Evolutionary conservation across 2,888 invertebrate species (phyloP).

Genomic region (Hirudinaria manillensis): DNA sequence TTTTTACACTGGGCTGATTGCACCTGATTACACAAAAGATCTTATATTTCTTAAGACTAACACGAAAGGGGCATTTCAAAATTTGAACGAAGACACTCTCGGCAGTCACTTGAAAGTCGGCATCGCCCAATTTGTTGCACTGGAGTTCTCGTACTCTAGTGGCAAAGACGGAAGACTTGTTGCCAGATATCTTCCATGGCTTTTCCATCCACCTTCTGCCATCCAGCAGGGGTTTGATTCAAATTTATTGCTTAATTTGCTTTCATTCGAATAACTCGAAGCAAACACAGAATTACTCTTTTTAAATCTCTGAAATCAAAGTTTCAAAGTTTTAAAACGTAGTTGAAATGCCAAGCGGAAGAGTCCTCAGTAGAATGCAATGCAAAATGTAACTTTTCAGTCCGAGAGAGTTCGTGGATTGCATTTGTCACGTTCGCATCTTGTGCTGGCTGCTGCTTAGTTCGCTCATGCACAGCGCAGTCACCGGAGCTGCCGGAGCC

Average conservation of each 20-base stretch:
- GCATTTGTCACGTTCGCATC: slow-evolving; percentile 84
- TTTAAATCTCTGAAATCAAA: no score
- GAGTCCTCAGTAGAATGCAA: neutral
- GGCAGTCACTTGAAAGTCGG: slow-evolving; percentile 87
- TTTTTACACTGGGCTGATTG: no score
- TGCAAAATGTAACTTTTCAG: slow-evolving; percentile 56
- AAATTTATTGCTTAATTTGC: neutral
- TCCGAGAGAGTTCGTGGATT: slow-evolving; percentile 83
- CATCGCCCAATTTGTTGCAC: slow-evolving; percentile 71
- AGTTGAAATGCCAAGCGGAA: neutral
- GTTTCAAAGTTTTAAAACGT: neutral
- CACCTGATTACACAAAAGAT: no score
- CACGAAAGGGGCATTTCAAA: slow-evolving; percentile 57
- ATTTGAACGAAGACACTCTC: slow-evolving; percentile 77
- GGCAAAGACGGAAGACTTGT: slow-evolving; percentile 73
- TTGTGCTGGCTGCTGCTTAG: slow-evolving; percentile 92
- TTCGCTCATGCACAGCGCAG: slow-evolving; percentile 71
- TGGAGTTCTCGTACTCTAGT: slow-evolving; percentile 83
- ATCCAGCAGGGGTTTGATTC: slow-evolving; percentile 70
- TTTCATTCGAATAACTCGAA: neutral
- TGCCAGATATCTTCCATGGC: slow-evolving; percentile 79
- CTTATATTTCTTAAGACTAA: slow-evolving; percentile 59
- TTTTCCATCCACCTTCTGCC: slow-evolving; percentile 72
- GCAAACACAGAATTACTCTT: no score
- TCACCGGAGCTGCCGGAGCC: slow-evolving; percentile 58